Conservation (phyloP, 1,140 invertebrate species). For the Drosophila miranda region DNA sequence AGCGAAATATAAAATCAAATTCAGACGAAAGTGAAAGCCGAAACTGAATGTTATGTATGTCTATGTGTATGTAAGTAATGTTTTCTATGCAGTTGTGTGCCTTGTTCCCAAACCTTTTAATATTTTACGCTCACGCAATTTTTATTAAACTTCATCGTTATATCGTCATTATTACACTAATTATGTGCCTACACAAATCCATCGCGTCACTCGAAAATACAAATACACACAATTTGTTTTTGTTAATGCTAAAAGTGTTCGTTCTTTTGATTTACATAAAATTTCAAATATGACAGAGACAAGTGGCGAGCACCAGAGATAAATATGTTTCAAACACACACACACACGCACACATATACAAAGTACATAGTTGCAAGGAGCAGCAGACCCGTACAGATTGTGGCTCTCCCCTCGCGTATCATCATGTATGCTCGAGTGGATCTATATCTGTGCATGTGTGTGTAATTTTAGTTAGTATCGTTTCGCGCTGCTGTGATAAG, state of each 20-base stretch:
- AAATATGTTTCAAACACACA: conserved; percentile 31
- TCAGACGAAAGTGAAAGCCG: conserved; percentile 35
- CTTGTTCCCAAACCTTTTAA: conserved; percentile 54
- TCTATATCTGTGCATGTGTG: conserved; percentile 2
- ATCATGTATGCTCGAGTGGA: neutral
- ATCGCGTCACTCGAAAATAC: conserved; percentile 52
- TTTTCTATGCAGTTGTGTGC: conserved; percentile 13
- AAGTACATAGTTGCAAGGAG: conserved; percentile 49
- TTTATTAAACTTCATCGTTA: conserved; percentile 68
- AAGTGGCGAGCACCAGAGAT: conserved; percentile 55
- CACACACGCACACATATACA: too few species aligned
- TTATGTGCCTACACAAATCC: conserved; percentile 76
- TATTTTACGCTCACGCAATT: conserved; percentile 61
- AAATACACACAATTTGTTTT: conserved; percentile 49
- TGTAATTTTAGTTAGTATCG: conserved; percentile 60
- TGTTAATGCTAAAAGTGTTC: conserved; percentile 64
- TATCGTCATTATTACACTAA: conserved; percentile 67
- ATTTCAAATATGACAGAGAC: conserved; percentile 72
- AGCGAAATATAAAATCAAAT: conserved; percentile 11
- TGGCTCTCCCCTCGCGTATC: conserved; percentile 7
- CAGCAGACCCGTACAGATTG: conserved; percentile 42
- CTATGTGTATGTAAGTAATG: conserved; percentile 13
- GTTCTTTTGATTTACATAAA: conserved; percentile 73
- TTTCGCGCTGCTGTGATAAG: conserved; percentile 72
- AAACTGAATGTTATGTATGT: conserved; percentile 29